These are phyloP conservation scores for Nemapogon koenigi DNA, from an alignment of 2,888 invertebrate genomes.

Conservation along the genomic window DNA sequence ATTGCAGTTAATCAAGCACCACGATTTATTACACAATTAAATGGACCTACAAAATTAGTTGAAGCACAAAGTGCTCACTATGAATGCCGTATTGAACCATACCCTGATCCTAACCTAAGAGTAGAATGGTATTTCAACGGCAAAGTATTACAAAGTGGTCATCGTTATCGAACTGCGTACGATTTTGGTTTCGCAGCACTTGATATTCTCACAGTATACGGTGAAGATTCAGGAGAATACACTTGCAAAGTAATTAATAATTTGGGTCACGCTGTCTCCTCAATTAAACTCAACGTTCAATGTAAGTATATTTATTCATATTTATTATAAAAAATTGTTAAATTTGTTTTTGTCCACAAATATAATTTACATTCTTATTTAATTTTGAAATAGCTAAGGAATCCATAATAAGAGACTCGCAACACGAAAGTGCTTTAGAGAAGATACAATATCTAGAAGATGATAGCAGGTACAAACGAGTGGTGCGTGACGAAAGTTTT, in stretches of 20 bases:
- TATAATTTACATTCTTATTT: background rate
- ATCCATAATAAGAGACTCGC: slow-evolving; percentile 86
- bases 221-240: slow-evolving; percentile 93
- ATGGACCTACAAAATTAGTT: slow-evolving; percentile 82
- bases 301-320: slow-evolving; percentile 65
- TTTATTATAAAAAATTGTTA: too few species aligned
- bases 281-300: slow-evolving; percentile 81
- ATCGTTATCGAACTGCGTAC: slow-evolving; percentile 90
- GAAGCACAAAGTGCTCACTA: slow-evolving; percentile 93
- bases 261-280: slow-evolving; percentile 82
- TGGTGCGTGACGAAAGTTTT: slow-evolving; percentile 74
- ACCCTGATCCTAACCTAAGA: slow-evolving; percentile 86
- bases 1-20: slow-evolving; percentile 83
- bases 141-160: slow-evolving; percentile 84
- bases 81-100: slow-evolving; percentile 92
- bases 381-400: slow-evolving; percentile 68
- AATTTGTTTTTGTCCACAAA: background rate
- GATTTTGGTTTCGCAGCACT: slow-evolving; percentile 98
- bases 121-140: slow-evolving; percentile 96
- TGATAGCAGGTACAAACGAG: slow-evolving; percentile 76
- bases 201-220: slow-evolving; percentile 92
- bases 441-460: slow-evolving; percentile 94
- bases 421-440: slow-evolving; percentile 90
- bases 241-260: slow-evolving; percentile 87
- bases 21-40: slow-evolving; percentile 82